A percentile compares a stretch with the other conserved stretches of the same genome.
Conservation (phyloP, 1,140 invertebrate species). For the Cheumatopsyche charites region DNA sequence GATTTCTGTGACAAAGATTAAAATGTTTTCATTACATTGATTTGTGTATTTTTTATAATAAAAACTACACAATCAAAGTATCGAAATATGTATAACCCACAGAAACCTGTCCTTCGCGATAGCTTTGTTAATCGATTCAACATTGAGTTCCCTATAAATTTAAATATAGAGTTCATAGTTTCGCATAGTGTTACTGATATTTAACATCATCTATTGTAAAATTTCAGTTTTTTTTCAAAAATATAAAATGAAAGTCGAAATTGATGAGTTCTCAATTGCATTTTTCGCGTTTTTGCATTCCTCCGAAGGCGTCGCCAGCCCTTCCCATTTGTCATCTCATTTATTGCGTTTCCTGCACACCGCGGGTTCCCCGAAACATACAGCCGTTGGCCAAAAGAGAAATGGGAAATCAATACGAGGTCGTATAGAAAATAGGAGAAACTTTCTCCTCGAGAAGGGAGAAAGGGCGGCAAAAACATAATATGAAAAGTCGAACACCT, state of each 20-base stretch:
- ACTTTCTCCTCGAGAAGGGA: constrained; percentile 12
- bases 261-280: constrained; percentile 28
- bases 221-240: too few relatives aligned
- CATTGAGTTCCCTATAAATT: too few relatives aligned
- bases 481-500: constrained; percentile 34
- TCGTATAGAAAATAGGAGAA: constrained; percentile 41
- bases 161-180: too few relatives aligned
- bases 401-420: constrained; percentile 47
- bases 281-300: constrained; percentile 36
- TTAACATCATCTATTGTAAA: too few relatives aligned
- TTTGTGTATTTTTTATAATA: too few relatives aligned
- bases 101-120: too few relatives aligned
- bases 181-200: too few relatives aligned
- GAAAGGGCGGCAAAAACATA: background rate
- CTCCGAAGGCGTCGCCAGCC: constrained; percentile 18
- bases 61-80: too few relatives aligned
- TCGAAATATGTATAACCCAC: too few relatives aligned
- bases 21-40: too few relatives aligned
- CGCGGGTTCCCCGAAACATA: constrained; percentile 37
- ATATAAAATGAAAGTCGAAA: too few relatives aligned
- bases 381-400: constrained; percentile 42
- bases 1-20: background rate
- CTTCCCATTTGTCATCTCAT: constrained; percentile 49
- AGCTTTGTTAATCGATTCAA: too few relatives aligned
- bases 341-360: constrained; percentile 47